Conservation (phyloP, 2,113 vertebrate genomes). For the Pelecanoides urinatrix region DNA sequence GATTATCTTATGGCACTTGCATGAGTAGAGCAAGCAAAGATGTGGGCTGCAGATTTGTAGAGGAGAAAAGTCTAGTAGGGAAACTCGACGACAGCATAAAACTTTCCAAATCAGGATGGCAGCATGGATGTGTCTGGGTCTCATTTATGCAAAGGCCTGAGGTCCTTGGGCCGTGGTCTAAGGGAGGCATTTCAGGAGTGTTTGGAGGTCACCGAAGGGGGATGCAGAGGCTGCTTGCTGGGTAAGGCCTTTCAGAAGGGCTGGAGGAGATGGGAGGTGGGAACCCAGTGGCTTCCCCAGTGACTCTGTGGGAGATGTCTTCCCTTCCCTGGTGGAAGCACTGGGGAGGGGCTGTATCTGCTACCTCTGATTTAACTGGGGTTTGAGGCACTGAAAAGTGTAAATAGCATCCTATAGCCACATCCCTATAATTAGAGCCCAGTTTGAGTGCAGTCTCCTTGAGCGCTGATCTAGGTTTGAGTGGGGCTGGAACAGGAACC, state of each 20-base stretch:
- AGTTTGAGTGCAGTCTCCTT: neutral
- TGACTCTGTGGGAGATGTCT: neutral
- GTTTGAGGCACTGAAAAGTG: neutral
- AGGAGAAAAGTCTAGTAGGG: neutral
- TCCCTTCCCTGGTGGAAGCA: neutral
- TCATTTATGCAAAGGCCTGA: neutral
- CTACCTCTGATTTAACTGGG: neutral
- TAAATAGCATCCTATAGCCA: neutral
- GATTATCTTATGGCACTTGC: constrained; percentile 6
- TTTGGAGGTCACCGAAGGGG: neutral
- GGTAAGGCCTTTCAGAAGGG: neutral
- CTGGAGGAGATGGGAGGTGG: neutral
- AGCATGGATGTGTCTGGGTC: neutral
- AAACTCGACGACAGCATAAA: neutral
- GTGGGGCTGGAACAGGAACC: neutral
- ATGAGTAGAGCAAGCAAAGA: neutral
- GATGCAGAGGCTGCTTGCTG: neutral
- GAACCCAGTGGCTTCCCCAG: neutral
- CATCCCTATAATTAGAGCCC: neutral
- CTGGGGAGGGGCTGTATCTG: neutral
- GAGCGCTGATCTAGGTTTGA: neutral
- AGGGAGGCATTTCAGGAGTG: fast-evolving
- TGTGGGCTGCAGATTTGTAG: neutral
- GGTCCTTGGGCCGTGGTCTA: neutral
- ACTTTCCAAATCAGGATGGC: neutral